Evolutionary conservation across 2,113 vertebrate species (phyloP).

Genomic region (Pygoscelis adeliae): DNA sequence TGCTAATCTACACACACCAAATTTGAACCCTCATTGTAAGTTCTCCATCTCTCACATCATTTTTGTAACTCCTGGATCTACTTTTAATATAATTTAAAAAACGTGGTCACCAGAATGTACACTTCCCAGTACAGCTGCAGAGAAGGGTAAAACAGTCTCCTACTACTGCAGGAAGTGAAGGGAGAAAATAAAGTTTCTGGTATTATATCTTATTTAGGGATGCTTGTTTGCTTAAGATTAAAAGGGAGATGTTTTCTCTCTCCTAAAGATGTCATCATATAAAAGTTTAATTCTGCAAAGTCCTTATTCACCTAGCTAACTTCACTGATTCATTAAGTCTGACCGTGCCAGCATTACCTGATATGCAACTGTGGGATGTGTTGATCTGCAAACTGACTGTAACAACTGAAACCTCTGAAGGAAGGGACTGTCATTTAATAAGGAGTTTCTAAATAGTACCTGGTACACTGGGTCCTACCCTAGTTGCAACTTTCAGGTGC

Average conservation of each 20-base stretch:
- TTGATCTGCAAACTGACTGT: not conserved
- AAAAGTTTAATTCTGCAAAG: not conserved
- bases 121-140: not conserved
- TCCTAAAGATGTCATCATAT: not conserved
- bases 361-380: not conserved
- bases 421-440: not conserved
- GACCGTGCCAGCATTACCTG: not conserved
- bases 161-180: not conserved
- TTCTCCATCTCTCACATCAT: not conserved
- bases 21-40: not conserved
- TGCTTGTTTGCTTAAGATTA: not conserved
- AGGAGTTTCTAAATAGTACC: not conserved
- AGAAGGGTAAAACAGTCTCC: not conserved
- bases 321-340: not conserved
- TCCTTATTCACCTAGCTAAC: not conserved
- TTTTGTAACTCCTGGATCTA: not conserved
- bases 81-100: not conserved
- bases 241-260: not conserved
- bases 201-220: not conserved
- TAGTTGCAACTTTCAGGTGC: not conserved
- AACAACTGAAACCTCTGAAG: not conserved
- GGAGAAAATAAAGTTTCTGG: not conserved
- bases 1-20: not conserved
- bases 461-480: not conserved
- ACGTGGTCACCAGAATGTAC: not conserved